phyloP scores from a whole-genome alignment of 1,140 invertebrate genomes.

The Danaus plexippus region DNA sequence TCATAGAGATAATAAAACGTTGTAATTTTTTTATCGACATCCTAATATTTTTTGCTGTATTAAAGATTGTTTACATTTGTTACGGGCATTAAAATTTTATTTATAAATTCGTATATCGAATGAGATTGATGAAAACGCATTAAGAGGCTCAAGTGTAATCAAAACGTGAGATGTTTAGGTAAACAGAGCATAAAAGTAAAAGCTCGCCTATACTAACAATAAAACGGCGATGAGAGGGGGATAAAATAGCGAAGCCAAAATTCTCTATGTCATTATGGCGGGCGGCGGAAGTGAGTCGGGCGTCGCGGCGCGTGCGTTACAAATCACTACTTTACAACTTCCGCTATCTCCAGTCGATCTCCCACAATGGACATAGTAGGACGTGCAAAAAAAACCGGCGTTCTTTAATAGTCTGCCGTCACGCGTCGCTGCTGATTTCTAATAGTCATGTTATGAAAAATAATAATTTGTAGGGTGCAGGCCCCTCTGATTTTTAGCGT shows the following conservation, averaged over 20 bases:
- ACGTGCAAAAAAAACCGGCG: slow-evolving; percentile 45
- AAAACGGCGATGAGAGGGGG: slow-evolving; percentile 32
- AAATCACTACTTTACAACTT: slow-evolving; percentile 71
- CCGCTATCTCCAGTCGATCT: slow-evolving; percentile 44
- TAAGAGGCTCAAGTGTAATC: slow-evolving; percentile 15
- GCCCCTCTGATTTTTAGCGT: slow-evolving; percentile 3
- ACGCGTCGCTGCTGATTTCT: slow-evolving; percentile 42
- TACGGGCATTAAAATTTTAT: too few relatives aligned
- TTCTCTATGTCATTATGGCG: slow-evolving; percentile 51
- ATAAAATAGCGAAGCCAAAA: neutral
- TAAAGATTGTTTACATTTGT: too few relatives aligned
- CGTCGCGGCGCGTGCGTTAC: slow-evolving; percentile 67
- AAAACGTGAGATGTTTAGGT: slow-evolving; percentile 38
- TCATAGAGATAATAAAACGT: too few relatives aligned
- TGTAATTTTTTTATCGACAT: too few relatives aligned
- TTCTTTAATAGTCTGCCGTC: slow-evolving; percentile 56
- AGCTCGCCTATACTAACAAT: slow-evolving; percentile 27
- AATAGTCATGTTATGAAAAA: slow-evolving; percentile 62
- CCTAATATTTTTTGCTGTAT: too few relatives aligned
- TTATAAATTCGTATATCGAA: too few relatives aligned
- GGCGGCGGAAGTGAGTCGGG: slow-evolving; percentile 53
- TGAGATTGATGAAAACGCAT: slow-evolving; percentile 5
- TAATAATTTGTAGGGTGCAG: slow-evolving; percentile 54
- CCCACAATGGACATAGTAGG: slow-evolving; percentile 31
- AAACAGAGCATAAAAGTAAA: slow-evolving; percentile 59